Conservation (phyloP, 2,888 invertebrate genomes). For the Lamellibrachia satsuma region DNA sequence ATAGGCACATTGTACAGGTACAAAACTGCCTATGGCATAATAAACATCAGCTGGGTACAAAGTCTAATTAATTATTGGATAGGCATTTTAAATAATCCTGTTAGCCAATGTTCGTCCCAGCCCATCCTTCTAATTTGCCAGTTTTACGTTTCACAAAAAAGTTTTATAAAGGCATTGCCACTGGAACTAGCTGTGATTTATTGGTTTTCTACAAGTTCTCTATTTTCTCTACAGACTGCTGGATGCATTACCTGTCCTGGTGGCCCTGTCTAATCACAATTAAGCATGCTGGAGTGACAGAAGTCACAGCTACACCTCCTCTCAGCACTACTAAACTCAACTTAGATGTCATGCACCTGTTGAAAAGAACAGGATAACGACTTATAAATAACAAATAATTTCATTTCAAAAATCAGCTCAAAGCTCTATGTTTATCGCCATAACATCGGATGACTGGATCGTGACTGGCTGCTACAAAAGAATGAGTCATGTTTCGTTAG, state of each 20-base stretch:
- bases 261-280: not conserved
- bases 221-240: not conserved
- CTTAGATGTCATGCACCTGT: not conserved
- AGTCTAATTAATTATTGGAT: too few species aligned
- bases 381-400: not conserved
- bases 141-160: not conserved
- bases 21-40: too few species aligned
- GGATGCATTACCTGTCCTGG: not conserved
- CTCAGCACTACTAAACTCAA: not conserved
- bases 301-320: not conserved
- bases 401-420: not conserved
- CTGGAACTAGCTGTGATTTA: not conserved
- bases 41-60: too few species aligned
- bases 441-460: not conserved
- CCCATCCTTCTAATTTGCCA: not conserved
- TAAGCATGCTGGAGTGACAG: not conserved
- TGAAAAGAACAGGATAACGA: not conserved
- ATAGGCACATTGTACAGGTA: too few species aligned
- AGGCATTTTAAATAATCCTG: not conserved
- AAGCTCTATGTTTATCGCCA: not conserved
- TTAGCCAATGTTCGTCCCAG: not conserved
- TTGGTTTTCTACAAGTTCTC: not conserved
- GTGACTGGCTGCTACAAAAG: not conserved
- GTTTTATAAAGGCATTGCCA: not conserved
- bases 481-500: constrained; percentile 9